These are phyloP conservation scores for Cephonodes hylas DNA, from an alignment of 2,888 invertebrate genomes.

Conservation along the genomic window DNA sequence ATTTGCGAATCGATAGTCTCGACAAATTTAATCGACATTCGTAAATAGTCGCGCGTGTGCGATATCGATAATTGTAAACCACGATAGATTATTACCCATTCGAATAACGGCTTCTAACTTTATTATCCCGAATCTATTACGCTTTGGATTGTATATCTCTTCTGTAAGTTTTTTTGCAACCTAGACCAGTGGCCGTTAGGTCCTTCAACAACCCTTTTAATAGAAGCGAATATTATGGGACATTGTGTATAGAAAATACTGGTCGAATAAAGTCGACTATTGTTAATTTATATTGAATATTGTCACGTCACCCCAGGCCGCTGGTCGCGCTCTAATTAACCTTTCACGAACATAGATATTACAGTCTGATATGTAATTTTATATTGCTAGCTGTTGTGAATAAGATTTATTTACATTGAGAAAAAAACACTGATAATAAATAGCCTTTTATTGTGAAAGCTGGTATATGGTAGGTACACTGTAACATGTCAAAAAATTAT, in stretches of 20 bases:
- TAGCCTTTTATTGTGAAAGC: conserved; percentile 78
- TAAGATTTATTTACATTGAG: conserved; percentile 78
- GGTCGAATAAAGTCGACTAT: background rate
- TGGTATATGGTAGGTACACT: conserved; percentile 77
- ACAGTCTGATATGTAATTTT: conserved; percentile 72
- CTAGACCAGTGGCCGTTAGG: background rate
- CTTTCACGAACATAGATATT: conserved; percentile 31
- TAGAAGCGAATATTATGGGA: background rate
- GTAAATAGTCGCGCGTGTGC: background rate
- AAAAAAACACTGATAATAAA: conserved; percentile 73
- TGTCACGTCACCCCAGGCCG: conserved; percentile 23
- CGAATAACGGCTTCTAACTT: conserved; percentile 11
- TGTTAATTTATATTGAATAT: background rate
- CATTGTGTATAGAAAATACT: conserved; percentile 12
- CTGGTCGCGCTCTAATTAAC: conserved; percentile 39
- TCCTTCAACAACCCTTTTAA: background rate
- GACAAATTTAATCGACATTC: background rate
- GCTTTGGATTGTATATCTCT: conserved; percentile 9
- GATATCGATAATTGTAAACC: conserved; percentile 7
- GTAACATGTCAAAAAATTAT: conserved; percentile 79
- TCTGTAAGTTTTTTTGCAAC: background rate
- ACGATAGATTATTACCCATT: conserved; percentile 13
- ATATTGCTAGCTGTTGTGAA: conserved; percentile 81
- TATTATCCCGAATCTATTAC: conserved; percentile 9
- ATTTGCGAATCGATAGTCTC: background rate